A percentile compares a stretch with the other conserved stretches of the same genome.
Evolutionary conservation across 2,888 invertebrate genomes (phyloP).

Genomic region (Sinotaia quadrata): DNA sequence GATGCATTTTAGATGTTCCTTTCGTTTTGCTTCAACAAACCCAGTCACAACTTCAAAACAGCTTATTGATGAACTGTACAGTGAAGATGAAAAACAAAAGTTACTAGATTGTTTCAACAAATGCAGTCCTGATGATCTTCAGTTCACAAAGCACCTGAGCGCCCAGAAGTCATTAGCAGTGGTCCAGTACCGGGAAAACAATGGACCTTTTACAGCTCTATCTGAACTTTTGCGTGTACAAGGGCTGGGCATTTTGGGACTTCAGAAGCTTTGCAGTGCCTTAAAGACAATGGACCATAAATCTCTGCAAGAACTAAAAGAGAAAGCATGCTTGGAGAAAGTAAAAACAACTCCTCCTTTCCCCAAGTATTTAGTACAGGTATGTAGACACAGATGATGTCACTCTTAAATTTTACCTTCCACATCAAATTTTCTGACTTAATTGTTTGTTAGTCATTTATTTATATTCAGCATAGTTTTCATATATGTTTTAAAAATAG

Average conservation of each 20-base stretch:
- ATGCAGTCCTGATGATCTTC: slow-evolving; percentile 30
- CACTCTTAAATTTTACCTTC: no score
- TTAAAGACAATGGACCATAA: slow-evolving; percentile 29
- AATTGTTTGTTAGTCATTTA: background rate
- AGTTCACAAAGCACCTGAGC: slow-evolving; percentile 33
- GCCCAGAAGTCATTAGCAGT: slow-evolving; percentile 31
- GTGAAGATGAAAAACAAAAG: slow-evolving; percentile 29
- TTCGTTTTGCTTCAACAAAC: slow-evolving; percentile 13
- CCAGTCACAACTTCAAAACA: slow-evolving; percentile 19
- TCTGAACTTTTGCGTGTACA: slow-evolving; percentile 35
- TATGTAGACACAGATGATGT: no score
- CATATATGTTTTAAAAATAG: no score
- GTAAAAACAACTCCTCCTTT: slow-evolving; percentile 29
- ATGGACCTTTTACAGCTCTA: slow-evolving; percentile 34
- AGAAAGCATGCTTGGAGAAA: slow-evolving; percentile 22
- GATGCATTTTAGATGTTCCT: background rate
- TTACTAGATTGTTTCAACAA: slow-evolving; percentile 40
- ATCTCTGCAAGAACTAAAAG: slow-evolving; percentile 26
- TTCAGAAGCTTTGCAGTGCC: slow-evolving; percentile 37
- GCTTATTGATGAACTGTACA: slow-evolving; percentile 33
- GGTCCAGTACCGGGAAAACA: slow-evolving; percentile 31
- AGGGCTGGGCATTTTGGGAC: slow-evolving; percentile 35
- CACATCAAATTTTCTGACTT: no score
- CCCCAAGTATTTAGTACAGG: slow-evolving; percentile 21
- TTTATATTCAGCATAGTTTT: background rate